These are phyloP conservation scores for Ahaetulla prasina DNA, from an alignment of 2,113 vertebrate species.

Conservation along the genomic window DNA sequence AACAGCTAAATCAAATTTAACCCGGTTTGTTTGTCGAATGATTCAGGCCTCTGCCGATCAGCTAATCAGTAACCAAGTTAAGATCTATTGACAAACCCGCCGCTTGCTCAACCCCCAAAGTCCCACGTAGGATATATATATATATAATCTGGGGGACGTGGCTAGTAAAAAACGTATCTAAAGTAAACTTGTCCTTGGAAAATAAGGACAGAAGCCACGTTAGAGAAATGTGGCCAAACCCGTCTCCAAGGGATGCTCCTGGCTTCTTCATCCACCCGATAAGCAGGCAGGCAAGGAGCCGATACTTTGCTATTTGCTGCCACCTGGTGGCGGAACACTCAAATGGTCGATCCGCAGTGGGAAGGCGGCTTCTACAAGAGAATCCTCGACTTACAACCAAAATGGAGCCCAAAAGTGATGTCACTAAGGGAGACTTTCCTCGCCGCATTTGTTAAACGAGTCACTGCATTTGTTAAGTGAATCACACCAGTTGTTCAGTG, in stretches of 20 bases:
- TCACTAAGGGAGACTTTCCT: no score
- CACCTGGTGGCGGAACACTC: background rate
- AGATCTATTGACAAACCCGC: background rate
- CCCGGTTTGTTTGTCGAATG: background rate
- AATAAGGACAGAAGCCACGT: background rate
- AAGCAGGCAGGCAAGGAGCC: no score
- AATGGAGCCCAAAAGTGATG: background rate
- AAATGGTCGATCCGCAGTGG: background rate
- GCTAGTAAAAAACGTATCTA: background rate
- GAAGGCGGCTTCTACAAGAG: background rate
- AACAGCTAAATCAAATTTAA: background rate
- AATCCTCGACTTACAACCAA: background rate
- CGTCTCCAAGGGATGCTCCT: background rate
- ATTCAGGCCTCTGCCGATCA: background rate
- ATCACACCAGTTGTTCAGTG: no score
- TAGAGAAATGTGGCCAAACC: background rate
- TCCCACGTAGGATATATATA: background rate
- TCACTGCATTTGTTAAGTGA: no score
- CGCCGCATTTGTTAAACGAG: no score
- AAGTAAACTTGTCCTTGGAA: background rate
- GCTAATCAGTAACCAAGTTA: background rate
- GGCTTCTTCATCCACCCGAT: background rate
- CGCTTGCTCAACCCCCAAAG: background rate
- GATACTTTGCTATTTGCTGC: background rate
- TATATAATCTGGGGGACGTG: background rate